A percentile compares a stretch with the other conserved stretches of the same genome.
Evolutionary conservation across 2,113 vertebrate genomes (phyloP).

Genomic region (Cranoglanis bouderius): DNA sequence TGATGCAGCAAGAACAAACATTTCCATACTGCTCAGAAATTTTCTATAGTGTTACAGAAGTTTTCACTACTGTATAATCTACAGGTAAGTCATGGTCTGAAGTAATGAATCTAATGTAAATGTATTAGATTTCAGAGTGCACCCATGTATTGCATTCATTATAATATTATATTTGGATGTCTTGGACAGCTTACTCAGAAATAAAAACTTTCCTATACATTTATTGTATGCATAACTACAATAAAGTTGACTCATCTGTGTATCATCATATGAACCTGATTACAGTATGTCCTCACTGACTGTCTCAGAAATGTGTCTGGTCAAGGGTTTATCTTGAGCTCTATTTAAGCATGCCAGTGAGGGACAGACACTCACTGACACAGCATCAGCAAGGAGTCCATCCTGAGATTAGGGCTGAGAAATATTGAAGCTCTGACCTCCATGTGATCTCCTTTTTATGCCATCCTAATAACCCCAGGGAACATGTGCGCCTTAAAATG

Average conservation of each 20-base stretch:
- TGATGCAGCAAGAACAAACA: constrained; percentile 1
- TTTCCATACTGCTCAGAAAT: neutral
- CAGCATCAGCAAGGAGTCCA: neutral
- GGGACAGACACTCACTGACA: neutral
- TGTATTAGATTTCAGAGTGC: neutral
- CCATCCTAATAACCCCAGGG: constrained; percentile 34
- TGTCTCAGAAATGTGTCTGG: neutral
- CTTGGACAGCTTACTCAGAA: neutral
- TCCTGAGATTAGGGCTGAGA: constrained; percentile 2
- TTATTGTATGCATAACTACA: neutral
- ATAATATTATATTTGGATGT: neutral
- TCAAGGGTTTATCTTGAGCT: neutral
- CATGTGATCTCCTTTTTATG: constrained; percentile 32
- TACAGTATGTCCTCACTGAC: neutral
- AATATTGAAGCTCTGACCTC: constrained; percentile 42
- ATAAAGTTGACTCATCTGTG: neutral
- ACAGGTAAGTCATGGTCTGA: neutral
- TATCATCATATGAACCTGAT: neutral
- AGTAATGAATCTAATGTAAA: neutral
- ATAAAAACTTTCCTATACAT: neutral
- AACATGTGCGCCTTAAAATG: constrained; percentile 26
- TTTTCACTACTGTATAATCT: neutral
- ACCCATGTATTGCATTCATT: neutral
- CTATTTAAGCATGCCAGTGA: constrained; percentile 1
- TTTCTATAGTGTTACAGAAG: neutral